These are phyloP conservation scores for Drepana falcataria DNA, from an alignment of 2,888 invertebrate genomes.

Conservation along the genomic window DNA sequence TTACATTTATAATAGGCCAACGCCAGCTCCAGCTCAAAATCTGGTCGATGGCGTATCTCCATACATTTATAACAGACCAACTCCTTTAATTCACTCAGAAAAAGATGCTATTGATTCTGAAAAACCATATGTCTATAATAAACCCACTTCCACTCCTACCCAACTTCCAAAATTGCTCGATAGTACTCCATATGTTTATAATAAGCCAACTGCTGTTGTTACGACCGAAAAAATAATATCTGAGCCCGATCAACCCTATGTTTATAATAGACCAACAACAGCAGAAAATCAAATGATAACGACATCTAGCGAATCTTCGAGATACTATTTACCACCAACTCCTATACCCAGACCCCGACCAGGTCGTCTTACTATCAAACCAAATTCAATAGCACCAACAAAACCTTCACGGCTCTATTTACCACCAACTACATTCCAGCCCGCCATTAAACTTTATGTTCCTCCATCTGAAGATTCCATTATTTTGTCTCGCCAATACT, in stretches of 20 bases:
- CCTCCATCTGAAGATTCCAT: slow-evolving; percentile 38
- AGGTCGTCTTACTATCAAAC: slow-evolving; percentile 31
- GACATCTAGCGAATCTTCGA: slow-evolving; percentile 30
- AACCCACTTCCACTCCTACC: slow-evolving; percentile 27
- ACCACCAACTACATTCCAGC: slow-evolving; percentile 53
- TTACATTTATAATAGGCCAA: slow-evolving; percentile 45
- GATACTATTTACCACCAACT: slow-evolving; percentile 28
- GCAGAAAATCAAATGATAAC: slow-evolving; percentile 33
- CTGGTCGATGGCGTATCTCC: slow-evolving; percentile 37
- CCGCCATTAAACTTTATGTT: slow-evolving; percentile 46
- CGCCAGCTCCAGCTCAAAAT: slow-evolving; percentile 34
- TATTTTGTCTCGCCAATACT: slow-evolving; percentile 43
- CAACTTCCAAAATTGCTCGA: slow-evolving; percentile 32
- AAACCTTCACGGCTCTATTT: slow-evolving; percentile 44
- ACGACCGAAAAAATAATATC: slow-evolving; percentile 24
- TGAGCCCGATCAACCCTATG: slow-evolving; percentile 13
- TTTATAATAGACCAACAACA: slow-evolving; percentile 17
- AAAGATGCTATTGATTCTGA: slow-evolving; percentile 23
- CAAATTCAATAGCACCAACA: slow-evolving; percentile 36
- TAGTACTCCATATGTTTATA: slow-evolving; percentile 45
- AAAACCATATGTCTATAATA: slow-evolving; percentile 35
- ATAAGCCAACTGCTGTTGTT: slow-evolving; percentile 31
- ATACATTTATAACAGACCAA: slow-evolving; percentile 42
- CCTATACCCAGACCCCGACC: slow-evolving; percentile 27
- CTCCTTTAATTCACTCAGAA: slow-evolving; percentile 25